Conservation (phyloP, 2,113 vertebrate species). For the Pterocles orientalis region DNA sequence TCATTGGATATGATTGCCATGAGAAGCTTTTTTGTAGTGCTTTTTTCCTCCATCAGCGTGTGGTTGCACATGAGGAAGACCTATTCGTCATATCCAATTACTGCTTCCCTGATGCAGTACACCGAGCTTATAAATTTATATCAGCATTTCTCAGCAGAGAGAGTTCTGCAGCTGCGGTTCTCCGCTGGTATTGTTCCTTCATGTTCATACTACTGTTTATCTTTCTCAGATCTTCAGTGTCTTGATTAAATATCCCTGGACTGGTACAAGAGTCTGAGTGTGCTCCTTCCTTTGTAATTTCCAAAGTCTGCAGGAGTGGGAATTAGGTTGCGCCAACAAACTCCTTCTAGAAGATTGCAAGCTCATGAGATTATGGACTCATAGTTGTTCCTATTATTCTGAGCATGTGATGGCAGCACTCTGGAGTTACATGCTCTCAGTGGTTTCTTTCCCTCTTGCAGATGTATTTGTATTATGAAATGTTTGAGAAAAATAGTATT, state of each 20-base stretch:
- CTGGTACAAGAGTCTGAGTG: not conserved
- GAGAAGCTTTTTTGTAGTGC: not conserved
- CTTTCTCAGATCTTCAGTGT: not conserved
- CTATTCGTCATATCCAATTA: not conserved
- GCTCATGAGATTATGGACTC: not conserved
- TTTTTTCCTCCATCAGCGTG: not conserved
- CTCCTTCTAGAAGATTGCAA: not conserved
- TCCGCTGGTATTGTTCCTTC: not conserved
- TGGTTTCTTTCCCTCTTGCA: not conserved
- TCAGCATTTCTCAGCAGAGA: not conserved
- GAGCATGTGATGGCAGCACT: not conserved
- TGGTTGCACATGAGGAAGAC: not conserved
- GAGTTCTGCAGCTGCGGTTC: not conserved
- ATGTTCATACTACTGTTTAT: not conserved
- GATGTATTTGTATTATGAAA: not conserved
- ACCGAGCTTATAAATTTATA: not conserved
- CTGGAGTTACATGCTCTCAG: not conserved
- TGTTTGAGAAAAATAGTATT: not conserved
- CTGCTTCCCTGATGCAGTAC: not conserved
- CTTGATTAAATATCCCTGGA: not conserved
- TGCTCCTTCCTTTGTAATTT: not conserved
- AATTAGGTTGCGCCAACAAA: not conserved
- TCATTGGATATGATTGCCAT: not conserved
- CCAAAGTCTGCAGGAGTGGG: not conserved
- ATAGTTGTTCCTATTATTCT: not conserved